Conservation (phyloP, 2,888 invertebrate genomes). For the Tinea trinotella region DNA sequence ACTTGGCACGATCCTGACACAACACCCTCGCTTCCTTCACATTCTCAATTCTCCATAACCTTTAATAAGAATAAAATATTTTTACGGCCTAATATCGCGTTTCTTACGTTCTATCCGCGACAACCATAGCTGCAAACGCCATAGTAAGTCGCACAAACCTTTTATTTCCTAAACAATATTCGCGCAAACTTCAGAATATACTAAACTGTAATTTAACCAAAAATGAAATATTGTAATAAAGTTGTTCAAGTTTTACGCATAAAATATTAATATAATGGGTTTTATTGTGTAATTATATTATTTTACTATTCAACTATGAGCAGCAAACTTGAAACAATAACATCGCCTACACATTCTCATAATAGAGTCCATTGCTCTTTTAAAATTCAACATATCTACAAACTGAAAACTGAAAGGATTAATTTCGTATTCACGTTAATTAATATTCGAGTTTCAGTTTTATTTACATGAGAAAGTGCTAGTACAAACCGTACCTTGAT, state of each 20-base stretch:
- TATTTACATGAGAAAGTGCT: conserved; percentile 21
- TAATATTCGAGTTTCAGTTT: conserved; percentile 34
- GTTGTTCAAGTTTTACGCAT: not conserved
- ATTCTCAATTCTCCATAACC: too few relatives aligned
- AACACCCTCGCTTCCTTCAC: too few relatives aligned
- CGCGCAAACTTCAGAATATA: too few relatives aligned
- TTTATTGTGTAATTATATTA: not conserved
- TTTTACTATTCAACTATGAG: not conserved
- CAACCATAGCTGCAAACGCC: too few relatives aligned
- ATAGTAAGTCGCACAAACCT: too few relatives aligned
- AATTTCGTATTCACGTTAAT: conserved; percentile 53
- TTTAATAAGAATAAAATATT: too few relatives aligned
- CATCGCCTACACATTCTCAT: conserved; percentile 7
- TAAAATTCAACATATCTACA: conserved; percentile 13
- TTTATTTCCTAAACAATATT: too few relatives aligned
- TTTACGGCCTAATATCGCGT: too few relatives aligned
- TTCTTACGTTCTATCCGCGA: too few relatives aligned
- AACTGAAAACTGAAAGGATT: conserved; percentile 27
- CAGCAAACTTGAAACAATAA: conserved; percentile 5
- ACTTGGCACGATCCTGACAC: too few relatives aligned
- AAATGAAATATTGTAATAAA: not conserved
- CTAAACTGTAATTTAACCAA: not conserved
- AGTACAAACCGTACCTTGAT: conserved; percentile 25
- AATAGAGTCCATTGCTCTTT: conserved; percentile 25
- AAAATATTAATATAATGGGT: not conserved